phyloP scores from a whole-genome alignment of 2,113 vertebrate species.

The Andinoacara biseriatus region DNA sequence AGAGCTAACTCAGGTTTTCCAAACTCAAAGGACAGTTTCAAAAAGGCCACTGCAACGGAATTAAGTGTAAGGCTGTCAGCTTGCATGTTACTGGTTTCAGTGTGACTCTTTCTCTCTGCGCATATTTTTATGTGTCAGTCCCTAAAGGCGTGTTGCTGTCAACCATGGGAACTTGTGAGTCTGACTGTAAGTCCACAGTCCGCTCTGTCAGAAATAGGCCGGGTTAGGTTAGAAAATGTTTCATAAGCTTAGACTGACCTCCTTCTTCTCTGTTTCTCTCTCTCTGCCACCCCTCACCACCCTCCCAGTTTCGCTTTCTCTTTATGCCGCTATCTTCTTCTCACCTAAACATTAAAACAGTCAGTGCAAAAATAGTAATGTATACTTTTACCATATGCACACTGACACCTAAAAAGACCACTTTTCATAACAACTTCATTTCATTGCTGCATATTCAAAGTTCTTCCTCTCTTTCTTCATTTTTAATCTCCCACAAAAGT shows the following conservation, averaged over 20 bases:
- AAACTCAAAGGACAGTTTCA: neutral
- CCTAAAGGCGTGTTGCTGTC: slow-evolving; percentile 51
- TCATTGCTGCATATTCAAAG: slow-evolving; percentile 22
- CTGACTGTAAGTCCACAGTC: slow-evolving; percentile 61
- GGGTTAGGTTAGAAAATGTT: slow-evolving; percentile 78
- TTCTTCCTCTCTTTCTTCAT: slow-evolving; percentile 44
- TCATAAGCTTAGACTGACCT: slow-evolving; percentile 80
- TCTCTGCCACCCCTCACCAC: slow-evolving; percentile 18
- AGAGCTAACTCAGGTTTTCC: neutral
- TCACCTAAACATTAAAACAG: slow-evolving; percentile 38
- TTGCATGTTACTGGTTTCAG: slow-evolving; percentile 1
- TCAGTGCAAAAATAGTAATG: slow-evolving; percentile 22
- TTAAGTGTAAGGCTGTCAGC: slow-evolving; percentile 6
- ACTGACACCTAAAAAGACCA: slow-evolving; percentile 7
- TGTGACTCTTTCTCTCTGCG: slow-evolving; percentile 19
- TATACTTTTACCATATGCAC: slow-evolving; percentile 1
- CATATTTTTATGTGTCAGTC: slow-evolving; percentile 36
- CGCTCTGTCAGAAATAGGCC: slow-evolving; percentile 79
- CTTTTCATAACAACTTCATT: slow-evolving; percentile 24
- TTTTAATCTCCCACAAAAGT: slow-evolving; percentile 59
- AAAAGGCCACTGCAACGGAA: neutral
- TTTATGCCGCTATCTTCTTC: slow-evolving; percentile 34
- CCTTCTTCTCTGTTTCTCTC: slow-evolving; percentile 63
- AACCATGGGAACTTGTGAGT: slow-evolving; percentile 61
- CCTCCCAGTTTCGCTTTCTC: slow-evolving; percentile 13